Evolutionary conservation across 2,888 invertebrate genomes (phyloP).

Genomic region (Spisula subtruncata): DNA sequence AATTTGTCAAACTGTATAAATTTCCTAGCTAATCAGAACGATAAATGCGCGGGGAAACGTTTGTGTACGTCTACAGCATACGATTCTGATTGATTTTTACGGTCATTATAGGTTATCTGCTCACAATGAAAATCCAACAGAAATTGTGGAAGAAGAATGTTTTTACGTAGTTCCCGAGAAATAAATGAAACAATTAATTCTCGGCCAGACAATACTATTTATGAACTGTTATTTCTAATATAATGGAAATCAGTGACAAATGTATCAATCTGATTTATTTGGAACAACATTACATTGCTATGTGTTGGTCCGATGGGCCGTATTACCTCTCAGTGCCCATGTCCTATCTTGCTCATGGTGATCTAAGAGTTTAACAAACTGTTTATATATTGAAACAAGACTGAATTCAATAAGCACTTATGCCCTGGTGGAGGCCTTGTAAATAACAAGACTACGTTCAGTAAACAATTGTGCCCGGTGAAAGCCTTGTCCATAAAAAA

Average conservation of each 20-base stretch:
- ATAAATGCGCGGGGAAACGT: neutral
- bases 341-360: no score
- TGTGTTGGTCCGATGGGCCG: no score
- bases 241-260: neutral
- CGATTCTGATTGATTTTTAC: neutral
- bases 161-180: no score
- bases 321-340: no score
- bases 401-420: no score
- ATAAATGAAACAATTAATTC: conserved; percentile 19
- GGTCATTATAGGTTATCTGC: neutral
- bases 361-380: no score
- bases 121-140: neutral
- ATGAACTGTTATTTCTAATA: neutral
- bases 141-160: neutral
- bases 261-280: neutral
- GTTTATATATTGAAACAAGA: no score
- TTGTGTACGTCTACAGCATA: conserved; percentile 9
- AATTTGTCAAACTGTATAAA: neutral
- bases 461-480: no score
- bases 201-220: neutral
- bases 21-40: neutral
- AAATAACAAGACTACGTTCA: no score
- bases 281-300: no score
- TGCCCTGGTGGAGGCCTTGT: no score
- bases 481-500: no score